These are phyloP conservation scores for Chrysogorgia sp. DNA, from an alignment of 92 coral and sea anemone genomes.

Conservation along the genomic window DNA sequence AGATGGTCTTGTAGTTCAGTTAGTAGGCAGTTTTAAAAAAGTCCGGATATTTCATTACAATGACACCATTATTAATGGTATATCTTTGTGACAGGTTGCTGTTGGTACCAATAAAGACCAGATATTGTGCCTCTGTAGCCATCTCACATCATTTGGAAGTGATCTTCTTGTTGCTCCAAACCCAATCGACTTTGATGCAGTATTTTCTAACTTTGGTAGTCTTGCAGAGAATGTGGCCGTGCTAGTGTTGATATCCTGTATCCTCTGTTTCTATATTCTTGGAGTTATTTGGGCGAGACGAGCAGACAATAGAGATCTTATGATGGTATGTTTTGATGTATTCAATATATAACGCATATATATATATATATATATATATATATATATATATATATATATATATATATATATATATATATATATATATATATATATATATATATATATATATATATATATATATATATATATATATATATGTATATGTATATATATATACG, in stretches of 20 bases:
- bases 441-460: no score
- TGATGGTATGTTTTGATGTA: constrained; percentile 58
- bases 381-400: no score
- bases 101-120: constrained; percentile 6
- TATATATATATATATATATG: no score
- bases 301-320: constrained; percentile 74
- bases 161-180: constrained; percentile 96
- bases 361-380: no score
- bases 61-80: no score
- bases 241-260: constrained; percentile 68
- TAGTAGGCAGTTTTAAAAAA: no score
- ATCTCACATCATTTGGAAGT: constrained; percentile 88
- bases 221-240: constrained; percentile 83
- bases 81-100: constrained; percentile 3
- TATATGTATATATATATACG: no score
- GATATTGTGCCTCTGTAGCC: constrained; percentile 72
- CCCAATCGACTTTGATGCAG: constrained; percentile 93
- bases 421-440: no score
- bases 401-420: no score
- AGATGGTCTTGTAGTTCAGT: no score
- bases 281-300: constrained; percentile 75
- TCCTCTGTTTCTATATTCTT: constrained; percentile 80
- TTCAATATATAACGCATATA: neutral
- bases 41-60: no score
- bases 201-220: constrained; percentile 75